These are phyloP conservation scores for Ophonus ardosiacus DNA, from an alignment of 2,888 invertebrate genomes.

Conservation along the genomic window DNA sequence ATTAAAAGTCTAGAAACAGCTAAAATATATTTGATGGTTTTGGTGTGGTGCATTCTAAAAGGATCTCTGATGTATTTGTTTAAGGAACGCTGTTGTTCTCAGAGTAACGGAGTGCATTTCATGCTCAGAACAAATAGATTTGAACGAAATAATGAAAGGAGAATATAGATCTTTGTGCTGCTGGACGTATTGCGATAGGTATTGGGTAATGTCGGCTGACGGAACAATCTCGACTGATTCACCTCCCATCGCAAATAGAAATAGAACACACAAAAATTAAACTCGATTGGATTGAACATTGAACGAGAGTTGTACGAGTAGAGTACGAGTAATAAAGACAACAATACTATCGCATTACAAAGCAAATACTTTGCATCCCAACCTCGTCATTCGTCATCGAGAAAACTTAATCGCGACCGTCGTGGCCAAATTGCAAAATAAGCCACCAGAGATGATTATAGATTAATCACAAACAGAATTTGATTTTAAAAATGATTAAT, in stretches of 20 bases:
- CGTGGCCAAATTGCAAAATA: conserved; percentile 23
- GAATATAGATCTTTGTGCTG: conserved; percentile 48
- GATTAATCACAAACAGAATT: conserved; percentile 33
- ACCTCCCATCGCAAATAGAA: conserved; percentile 45
- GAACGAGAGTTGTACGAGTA: not conserved
- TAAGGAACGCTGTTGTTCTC: not conserved
- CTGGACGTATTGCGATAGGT: conserved; percentile 14
- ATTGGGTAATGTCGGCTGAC: conserved; percentile 41
- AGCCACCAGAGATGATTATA: conserved; percentile 23
- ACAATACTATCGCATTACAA: not conserved
- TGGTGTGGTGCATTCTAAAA: too few species aligned
- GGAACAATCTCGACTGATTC: conserved; percentile 54
- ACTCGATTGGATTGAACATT: conserved; percentile 25
- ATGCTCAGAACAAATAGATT: conserved; percentile 54
- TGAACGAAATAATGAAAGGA: conserved; percentile 55
- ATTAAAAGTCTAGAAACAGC: too few species aligned
- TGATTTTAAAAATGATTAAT: conserved; percentile 46
- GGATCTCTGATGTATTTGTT: not conserved
- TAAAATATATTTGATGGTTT: not conserved
- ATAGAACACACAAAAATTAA: conserved; percentile 45
- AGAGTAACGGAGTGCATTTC: conserved; percentile 45
- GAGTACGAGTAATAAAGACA: conserved; percentile 25
- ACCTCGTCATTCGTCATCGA: not conserved
- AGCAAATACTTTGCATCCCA: not conserved
- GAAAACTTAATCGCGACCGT: not conserved